Evolutionary conservation across 2,797 vertebrate species (phyloP), one percentile per base, ranked within the genome.

Genomic region (Enteromius radiatus): DNA sequence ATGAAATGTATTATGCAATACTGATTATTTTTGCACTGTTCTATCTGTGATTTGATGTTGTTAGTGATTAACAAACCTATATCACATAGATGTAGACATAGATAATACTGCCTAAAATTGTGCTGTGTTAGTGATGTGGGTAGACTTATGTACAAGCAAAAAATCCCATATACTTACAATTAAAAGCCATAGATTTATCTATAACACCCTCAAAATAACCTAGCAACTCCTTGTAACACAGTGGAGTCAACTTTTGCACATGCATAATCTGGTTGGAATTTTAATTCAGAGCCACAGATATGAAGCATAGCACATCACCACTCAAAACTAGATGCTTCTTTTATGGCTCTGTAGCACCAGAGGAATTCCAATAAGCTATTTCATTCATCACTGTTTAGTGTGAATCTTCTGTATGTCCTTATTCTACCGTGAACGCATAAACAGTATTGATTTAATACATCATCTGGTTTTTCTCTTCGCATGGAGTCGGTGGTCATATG

Each of bases 301-400:
- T 47, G 21, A 56, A 56, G 26, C 54, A 4, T 49, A 49, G 14
- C 65, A 68, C n/a, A 38, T 28, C 61, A 11, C 21, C 49, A 59
- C 38, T 68, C 84, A 82, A 26, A 74, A 41, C 17, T 33, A 61
- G 10, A 82, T 65, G 10, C 8, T 79, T 82, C n/a, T 75, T 81
- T 41, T 65, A 59, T 71, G 26, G 26, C 41, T 70, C 11, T 47
- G 41, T 26, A 21, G 45, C 71, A 75, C 11, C 71, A 67, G 12
- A 75, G 23, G 36, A 75, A 82, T 82, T 67, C 45, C 70, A 82
- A 28, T 65, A 67, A 54, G 80, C 70, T 56, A 41, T 74, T 81
- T 64, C 12, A 63, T 15, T 31, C 69, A 75, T 65, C 45, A 73
- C 69, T 43, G 38, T 31, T 26, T 23, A 54, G 67, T n/a, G 26